Evolutionary conservation across 2,797 vertebrate genomes (phyloP), one percentile per base, ranked within the genome.

Genomic region (Microctenopoma steveboyesi): DNA sequence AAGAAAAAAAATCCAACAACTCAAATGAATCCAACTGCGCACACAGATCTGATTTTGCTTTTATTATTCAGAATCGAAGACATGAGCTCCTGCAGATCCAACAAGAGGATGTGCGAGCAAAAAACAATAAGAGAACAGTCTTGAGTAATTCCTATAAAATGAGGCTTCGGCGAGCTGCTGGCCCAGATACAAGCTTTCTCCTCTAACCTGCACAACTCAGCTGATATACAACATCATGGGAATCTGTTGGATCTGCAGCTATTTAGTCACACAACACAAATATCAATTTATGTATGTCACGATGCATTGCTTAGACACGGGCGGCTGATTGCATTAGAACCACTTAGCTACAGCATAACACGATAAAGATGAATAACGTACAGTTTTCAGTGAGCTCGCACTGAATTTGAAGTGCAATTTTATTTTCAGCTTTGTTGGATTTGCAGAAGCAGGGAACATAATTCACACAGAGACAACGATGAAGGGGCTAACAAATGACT

Each of bases 1-100:
- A 22, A 22, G 22, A 22, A 22, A 22, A 22, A 22, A 22, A 22
- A 22, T 22, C 22, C 22, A 22, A 22, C 22, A 22, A 22, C 22
- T 22, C 3, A 42, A 60, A 78, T 42, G 54, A 74, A 59, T 37
- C 4, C 33, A 74, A 22, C 2, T 18, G 33, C 10, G 60, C 16
- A 58, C 11, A 58, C 1, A 0, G 54, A 58, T 69, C n/a, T 68
- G 14, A 76, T 81, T 78, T 73, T 43, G 58, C 63, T 84, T 91
- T 92, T 92, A 90, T 93, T 91, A 77, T 85, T 89, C 56, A 85
- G 78, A 86, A 78, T 78, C 82, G 60, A 86, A 85, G 70, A 91
- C 71, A 84, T 73, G 74, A 89, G 79, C 78, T 88, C 79, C 81
- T 88, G 85, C 82, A 87, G 81, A 91, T 85, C 88, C 86, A 89